These are phyloP conservation scores for Mesocentrotus franciscanus DNA, from an alignment of 53 echinoderm and acorn worm genomes.

Conservation along the genomic window DNA sequence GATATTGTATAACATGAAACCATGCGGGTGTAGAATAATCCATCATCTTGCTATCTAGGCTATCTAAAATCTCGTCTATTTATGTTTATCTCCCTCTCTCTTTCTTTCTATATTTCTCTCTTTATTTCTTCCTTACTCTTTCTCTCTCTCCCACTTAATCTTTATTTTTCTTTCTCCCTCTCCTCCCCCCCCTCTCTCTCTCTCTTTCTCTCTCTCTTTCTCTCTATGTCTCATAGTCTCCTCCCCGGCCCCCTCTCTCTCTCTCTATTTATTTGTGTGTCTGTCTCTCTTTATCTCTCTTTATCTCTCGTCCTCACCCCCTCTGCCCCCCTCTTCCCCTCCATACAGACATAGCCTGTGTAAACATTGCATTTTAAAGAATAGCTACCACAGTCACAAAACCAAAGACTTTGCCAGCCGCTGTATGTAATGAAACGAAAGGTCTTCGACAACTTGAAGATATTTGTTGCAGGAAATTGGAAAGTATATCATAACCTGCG, in stretches of 20 bases:
- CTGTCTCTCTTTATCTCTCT: not conserved
- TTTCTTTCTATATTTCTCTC: no score
- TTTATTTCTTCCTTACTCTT: not conserved
- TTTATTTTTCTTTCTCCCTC: not conserved
- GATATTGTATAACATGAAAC: not conserved
- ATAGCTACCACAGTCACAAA: not conserved
- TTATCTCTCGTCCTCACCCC: not conserved
- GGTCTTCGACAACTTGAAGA: not conserved
- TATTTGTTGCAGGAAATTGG: constrained; percentile 45
- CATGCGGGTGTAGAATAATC: not conserved
- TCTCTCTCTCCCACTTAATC: not conserved
- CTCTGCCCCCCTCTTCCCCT: no score
- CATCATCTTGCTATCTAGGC: not conserved
- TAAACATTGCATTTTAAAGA: not conserved
- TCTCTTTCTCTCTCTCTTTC: not conserved
- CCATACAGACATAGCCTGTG: not conserved
- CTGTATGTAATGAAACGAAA: not conserved
- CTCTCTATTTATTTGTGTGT: no score
- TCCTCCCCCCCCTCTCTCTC: no score
- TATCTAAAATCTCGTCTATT: not conserved
- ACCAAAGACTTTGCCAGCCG: not conserved
- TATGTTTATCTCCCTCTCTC: no score
- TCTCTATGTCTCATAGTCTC: no score
- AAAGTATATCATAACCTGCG: constrained; percentile 1
- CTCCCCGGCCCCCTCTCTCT: no score